Conservation (phyloP, 92 coral and sea anemone genomes). For the Phymanthus crucifer region DNA sequence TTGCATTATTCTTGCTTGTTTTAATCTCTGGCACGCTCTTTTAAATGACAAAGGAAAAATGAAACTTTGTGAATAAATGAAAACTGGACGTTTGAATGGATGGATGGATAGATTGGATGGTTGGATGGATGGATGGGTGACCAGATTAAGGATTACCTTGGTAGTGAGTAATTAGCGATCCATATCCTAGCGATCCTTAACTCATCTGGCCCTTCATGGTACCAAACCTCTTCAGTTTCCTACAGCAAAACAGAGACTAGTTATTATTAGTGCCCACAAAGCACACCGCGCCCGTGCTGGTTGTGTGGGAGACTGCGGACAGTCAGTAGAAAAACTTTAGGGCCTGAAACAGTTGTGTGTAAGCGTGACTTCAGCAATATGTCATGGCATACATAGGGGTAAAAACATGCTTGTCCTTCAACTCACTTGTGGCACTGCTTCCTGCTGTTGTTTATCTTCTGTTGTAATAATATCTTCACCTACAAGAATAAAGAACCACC, state of each 20-base stretch:
- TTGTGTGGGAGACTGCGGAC: no score
- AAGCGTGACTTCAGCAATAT: no score
- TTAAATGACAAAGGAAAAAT: neutral
- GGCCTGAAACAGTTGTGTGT: no score
- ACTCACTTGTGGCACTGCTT: conserved; percentile 58
- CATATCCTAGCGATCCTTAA: conserved; percentile 87
- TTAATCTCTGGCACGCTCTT: conserved; percentile 90
- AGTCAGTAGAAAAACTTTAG: no score
- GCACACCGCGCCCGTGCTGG: no score
- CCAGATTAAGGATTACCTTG: conserved; percentile 55
- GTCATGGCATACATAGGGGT: no score
- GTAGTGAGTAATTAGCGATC: conserved; percentile 95
- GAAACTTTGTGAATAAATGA: neutral
- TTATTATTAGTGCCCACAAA: no score
- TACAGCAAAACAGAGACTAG: neutral
- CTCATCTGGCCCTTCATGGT: conserved; percentile 93
- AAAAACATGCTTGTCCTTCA: no score
- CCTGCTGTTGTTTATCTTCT: conserved; percentile 45
- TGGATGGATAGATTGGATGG: no score
- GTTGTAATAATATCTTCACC: conserved; percentile 78
- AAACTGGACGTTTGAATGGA: no score
- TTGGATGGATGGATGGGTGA: no score
- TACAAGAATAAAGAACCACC: conserved; percentile 4
- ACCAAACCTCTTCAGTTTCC: conserved; percentile 89
- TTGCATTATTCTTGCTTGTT: conserved; percentile 80